A percentile compares a stretch with the other conserved stretches of the same genome.
Evolutionary conservation across 2,797 vertebrate species (phyloP).

Genomic region (Dromococcyx pavoninus): DNA sequence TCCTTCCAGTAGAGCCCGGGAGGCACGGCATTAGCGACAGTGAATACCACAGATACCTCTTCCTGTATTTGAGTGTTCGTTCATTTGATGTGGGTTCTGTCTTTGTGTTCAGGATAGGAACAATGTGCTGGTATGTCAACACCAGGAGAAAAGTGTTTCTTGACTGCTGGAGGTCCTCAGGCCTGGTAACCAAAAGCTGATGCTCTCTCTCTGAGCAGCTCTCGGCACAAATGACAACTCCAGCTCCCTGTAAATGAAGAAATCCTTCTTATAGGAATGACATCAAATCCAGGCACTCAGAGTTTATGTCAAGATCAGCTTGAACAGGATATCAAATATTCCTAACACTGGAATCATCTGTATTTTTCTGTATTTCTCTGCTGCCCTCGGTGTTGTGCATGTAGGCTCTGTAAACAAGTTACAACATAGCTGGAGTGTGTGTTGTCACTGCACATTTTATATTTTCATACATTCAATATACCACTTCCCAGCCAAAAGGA

Average conservation of each 20-base stretch:
- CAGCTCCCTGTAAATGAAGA: conserved; percentile 88
- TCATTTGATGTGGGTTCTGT: conserved; percentile 42
- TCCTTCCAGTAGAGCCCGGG: conserved; percentile 61
- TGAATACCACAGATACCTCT: conserved; percentile 42
- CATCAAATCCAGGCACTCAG: neutral
- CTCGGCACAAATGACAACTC: conserved; percentile 97
- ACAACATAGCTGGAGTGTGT: neutral
- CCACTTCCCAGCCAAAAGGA: neutral
- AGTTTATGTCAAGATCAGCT: neutral
- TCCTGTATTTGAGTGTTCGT: conserved; percentile 26
- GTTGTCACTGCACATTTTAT: neutral
- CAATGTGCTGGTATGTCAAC: conserved; percentile 65
- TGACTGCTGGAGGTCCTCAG: conserved; percentile 60
- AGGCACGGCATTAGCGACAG: conserved; percentile 26
- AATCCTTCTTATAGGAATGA: conserved; percentile 33
- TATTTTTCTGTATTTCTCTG: neutral
- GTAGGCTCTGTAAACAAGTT: neutral
- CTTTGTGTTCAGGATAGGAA: conserved; percentile 45
- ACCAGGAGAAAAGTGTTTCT: conserved; percentile 52
- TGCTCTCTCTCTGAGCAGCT: conserved; percentile 93
- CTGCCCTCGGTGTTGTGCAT: neutral
- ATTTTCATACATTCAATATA: neutral
- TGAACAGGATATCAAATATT: neutral
- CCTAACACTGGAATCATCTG: neutral
- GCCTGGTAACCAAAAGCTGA: conserved; percentile 85